Base-by-base conservation (phyloP, 2,888 invertebrate species). In the Incurvaria masculella region DNA sequence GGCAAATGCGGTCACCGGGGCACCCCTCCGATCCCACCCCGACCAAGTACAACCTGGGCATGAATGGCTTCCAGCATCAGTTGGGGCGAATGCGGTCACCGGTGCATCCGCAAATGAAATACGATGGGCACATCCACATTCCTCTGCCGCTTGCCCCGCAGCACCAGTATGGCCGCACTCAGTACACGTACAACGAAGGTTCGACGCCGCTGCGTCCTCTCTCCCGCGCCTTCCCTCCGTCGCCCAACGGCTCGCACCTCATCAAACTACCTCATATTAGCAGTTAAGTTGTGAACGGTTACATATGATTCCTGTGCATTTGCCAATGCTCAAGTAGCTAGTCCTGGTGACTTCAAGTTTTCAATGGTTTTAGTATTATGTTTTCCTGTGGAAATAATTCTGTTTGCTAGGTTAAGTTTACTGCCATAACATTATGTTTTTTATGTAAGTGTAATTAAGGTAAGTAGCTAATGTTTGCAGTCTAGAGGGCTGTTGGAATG, bases 51-150 rank as follows among this genome's bases (percentile, higher is more conserved):
- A 14, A 5, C 52, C 4, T 8, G 4, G 21, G 4, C 8, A 11
- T n/a, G 3, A 11, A 4, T 21, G 19, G 5, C 21, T 19, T 59
- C 57, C 50, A 60, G 55, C 47, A 60, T 40, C 61, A 56, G 49
- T 72, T 70, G 50, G 58, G 62, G 33, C 66, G 65, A 10, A 57
- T 72, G 10, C 64, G 57, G 47, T 67, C 72, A 4, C 74, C 75
- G 2, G 69, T 75, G 21, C 76, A 65, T 54, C 78, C 75, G 1
- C 71, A 69, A 55, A 72, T 76, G 76, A 73, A 72, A 58, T 74
- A 68, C 53, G 74, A 76, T 45, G 62, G 69, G 38, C 70, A 78
- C 47, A 72, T 76, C 2, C 72, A 71, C 51, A 72, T 76, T 57
- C 76, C 76, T 18, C 74, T 71, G 52, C 61, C 75, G 14, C 59